Evolutionary conservation across 2,113 vertebrate species (phyloP).

Genomic region (Dicaeum eximium): DNA sequence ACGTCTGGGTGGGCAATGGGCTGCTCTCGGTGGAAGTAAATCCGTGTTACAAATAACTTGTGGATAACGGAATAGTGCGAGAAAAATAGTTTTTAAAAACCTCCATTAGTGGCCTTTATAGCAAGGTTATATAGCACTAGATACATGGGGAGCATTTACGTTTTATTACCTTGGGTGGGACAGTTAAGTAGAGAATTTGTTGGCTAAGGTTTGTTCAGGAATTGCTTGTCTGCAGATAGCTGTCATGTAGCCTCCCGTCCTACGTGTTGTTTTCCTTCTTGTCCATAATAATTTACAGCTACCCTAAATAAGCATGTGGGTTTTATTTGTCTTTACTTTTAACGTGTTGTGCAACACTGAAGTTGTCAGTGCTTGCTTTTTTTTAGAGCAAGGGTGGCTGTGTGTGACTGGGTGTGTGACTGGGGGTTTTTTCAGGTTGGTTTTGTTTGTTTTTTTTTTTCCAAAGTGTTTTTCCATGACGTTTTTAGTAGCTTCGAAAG

Average conservation of each 20-base stretch:
- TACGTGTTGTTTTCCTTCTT: neutral
- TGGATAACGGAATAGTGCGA: neutral
- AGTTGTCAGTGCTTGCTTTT: neutral
- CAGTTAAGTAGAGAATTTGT: neutral
- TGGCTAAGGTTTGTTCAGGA: neutral
- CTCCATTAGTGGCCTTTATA: neutral
- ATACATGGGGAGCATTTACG: neutral
- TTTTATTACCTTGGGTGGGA: neutral
- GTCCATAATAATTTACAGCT: neutral
- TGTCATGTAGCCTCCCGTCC: neutral
- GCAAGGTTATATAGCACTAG: neutral
- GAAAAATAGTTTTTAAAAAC: neutral
- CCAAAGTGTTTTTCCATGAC: neutral
- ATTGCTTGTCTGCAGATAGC: neutral
- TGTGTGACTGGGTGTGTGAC: neutral
- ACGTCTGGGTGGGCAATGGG: neutral
- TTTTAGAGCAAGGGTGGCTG: neutral
- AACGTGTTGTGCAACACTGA: neutral
- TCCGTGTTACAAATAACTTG: neutral
- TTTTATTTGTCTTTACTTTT: constrained; percentile 7
- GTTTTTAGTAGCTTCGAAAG: neutral
- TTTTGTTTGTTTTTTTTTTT: neutral
- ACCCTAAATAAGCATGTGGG: neutral
- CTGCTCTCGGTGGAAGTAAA: neutral
- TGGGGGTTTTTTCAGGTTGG: too few species aligned